These are phyloP conservation scores for Pristionchus mayeri DNA, from an alignment of 2,888 invertebrate genomes.

Conservation along the genomic window DNA sequence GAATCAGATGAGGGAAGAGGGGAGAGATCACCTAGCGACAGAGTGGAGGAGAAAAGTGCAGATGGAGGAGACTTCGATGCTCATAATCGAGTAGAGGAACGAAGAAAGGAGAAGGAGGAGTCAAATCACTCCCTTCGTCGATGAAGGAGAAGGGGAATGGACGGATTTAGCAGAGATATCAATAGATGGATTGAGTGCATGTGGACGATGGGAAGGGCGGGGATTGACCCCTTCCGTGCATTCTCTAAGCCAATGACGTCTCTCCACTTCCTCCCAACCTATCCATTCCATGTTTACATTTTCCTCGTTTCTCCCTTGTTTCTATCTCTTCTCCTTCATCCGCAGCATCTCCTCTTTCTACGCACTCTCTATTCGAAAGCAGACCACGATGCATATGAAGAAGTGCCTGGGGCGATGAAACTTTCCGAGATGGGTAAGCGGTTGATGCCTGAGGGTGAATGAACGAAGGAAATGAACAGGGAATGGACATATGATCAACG, in stretches of 20 bases:
- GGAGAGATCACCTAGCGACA: background rate
- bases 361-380: background rate
- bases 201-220: no score
- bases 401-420: conserved; percentile 21
- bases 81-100: background rate
- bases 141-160: no score
- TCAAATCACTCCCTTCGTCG: no score
- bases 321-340: background rate
- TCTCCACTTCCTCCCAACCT: conserved; percentile 27
- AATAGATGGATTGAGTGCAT: no score
- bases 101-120: background rate
- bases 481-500: background rate
- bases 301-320: conserved; percentile 19
- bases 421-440: conserved; percentile 35
- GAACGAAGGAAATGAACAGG: background rate
- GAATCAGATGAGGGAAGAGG: background rate
- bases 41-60: no score
- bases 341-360: conserved; percentile 5
- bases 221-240: no score
- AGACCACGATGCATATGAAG: background rate
- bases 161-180: no score
- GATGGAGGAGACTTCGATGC: background rate
- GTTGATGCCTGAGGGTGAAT: background rate
- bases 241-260: background rate
- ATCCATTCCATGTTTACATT: conserved; percentile 41